Base-by-base conservation (phyloP, 1,140 invertebrate genomes). In the Drosophila pandora region DNA sequence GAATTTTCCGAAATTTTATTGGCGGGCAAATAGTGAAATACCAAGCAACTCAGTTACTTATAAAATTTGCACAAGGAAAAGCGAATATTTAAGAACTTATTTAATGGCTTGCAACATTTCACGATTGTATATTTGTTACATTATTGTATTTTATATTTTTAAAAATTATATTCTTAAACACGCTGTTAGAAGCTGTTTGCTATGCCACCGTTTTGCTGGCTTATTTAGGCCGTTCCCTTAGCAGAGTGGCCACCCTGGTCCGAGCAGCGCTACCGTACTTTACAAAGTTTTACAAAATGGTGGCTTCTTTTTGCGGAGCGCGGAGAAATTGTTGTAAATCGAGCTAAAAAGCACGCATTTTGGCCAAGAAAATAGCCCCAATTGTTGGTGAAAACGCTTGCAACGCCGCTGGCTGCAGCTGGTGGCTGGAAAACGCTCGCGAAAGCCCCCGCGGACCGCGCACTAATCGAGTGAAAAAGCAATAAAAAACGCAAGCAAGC, bases 401-500 rank as follows among this genome's bases (percentile, higher is more conserved):
- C 39, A 56, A 61, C 52, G 39, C 61, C 52, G 65, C 74, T 71
- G 47, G 63, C 63, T 48, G 53, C 55, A 32, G 49, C 48, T 62
- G 68, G 52, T 59, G 52, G 58, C 23, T 72, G 79, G 39, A 79
- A 76, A 72, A 79, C 67, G 64, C 60, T 67, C 59, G 57, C 54
- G 49, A 71, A 82, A 79, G 62, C 77, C 12, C 67, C 63, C 59
- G 50, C 45, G 56, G 55, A 79, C 47, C 43, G 65, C 32, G 65
- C 50, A 68, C 61, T 63, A 56, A 75, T 54, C 61, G 45, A 72
- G 74, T 65, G 75, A 88, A 87, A 61, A 71, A 80, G 76, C 61
- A 80, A 68, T 63, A 78, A 75, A 75, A 69, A 69, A 69, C 65
- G 65, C 65, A 68, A 68, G 83, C 83, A 88, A 87, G 82, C 81